These are phyloP conservation scores for Odontomachus brunneus DNA, from an alignment of 1,140 invertebrate genomes.

Conservation along the genomic window DNA sequence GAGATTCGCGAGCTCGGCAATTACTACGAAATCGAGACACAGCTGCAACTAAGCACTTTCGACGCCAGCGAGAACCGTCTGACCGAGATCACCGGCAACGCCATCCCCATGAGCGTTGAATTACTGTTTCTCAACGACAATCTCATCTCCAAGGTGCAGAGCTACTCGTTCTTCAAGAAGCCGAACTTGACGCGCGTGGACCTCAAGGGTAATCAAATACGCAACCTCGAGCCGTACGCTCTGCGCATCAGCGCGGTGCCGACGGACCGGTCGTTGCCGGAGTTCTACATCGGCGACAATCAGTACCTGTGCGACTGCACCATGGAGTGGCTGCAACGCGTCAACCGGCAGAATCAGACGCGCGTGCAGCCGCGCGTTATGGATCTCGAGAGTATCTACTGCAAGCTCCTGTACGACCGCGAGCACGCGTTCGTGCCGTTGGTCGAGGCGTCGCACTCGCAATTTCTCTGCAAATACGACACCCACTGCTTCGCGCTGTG, in stretches of 20 bases:
- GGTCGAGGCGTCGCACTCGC: conserved; percentile 93
- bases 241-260: conserved; percentile 93
- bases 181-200: conserved; percentile 95
- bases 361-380: conserved; percentile 94
- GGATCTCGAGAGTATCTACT: conserved; percentile 95
- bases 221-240: conserved; percentile 94
- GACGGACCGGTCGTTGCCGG: conserved; percentile 91
- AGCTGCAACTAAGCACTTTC: conserved; percentile 92
- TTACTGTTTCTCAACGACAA: conserved; percentile 94
- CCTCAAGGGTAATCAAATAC: conserved; percentile 93
- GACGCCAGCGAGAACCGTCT: conserved; percentile 95
- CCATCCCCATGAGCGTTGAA: conserved; percentile 95
- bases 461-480: conserved; percentile 96
- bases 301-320: conserved; percentile 96
- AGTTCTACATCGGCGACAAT: conserved; percentile 96
- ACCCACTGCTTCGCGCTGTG: conserved; percentile 95
- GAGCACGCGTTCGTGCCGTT: conserved; percentile 92
- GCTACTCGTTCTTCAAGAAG: conserved; percentile 97
- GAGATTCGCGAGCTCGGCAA: conserved; percentile 95
- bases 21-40: conserved; percentile 94
- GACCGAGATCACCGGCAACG: conserved; percentile 93
- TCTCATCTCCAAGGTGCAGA: conserved; percentile 94
- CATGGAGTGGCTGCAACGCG: conserved; percentile 94
- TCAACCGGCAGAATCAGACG: conserved; percentile 91
- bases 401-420: conserved; percentile 94